These are phyloP conservation scores for Columba livia DNA, from an alignment of 2,113 vertebrate species.

Conservation along the genomic window DNA sequence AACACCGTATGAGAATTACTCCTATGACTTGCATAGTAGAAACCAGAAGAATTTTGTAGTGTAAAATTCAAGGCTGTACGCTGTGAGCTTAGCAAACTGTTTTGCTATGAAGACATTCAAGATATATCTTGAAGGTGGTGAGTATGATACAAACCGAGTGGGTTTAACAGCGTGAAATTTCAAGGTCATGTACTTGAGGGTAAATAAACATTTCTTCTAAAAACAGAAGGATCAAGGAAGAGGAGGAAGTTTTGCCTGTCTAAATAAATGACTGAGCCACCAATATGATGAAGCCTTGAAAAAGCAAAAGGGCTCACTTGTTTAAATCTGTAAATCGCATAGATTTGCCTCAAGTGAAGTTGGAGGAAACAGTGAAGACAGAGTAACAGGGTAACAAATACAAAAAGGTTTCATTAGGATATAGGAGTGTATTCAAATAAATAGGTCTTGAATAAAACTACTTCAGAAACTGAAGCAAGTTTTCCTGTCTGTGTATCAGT, in stretches of 20 bases:
- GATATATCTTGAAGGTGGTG: background rate
- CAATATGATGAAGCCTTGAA: background rate
- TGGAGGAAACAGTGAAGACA: background rate
- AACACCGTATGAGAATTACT: background rate
- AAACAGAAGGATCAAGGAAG: background rate
- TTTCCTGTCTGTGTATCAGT: background rate
- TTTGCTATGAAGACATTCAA: background rate
- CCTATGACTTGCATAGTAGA: background rate
- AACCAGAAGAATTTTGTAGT: background rate
- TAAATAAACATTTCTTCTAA: conserved; percentile 2
- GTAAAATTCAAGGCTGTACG: background rate
- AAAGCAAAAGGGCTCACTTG: background rate
- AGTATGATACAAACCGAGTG: background rate
- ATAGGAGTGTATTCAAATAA: background rate
- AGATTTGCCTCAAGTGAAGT: background rate
- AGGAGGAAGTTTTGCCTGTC: background rate
- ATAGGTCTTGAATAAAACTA: background rate
- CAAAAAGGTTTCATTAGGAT: background rate
- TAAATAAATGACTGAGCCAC: background rate
- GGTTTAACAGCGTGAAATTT: background rate
- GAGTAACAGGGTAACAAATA: background rate
- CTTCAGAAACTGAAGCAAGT: background rate
- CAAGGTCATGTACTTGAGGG: background rate
- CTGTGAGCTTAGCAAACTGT: background rate
- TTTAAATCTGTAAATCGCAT: background rate